A percentile compares a stretch with the other conserved stretches of the same genome.
phyloP scores from a whole-genome alignment of 2,797 vertebrate species.

The Ataeniobius toweri region DNA sequence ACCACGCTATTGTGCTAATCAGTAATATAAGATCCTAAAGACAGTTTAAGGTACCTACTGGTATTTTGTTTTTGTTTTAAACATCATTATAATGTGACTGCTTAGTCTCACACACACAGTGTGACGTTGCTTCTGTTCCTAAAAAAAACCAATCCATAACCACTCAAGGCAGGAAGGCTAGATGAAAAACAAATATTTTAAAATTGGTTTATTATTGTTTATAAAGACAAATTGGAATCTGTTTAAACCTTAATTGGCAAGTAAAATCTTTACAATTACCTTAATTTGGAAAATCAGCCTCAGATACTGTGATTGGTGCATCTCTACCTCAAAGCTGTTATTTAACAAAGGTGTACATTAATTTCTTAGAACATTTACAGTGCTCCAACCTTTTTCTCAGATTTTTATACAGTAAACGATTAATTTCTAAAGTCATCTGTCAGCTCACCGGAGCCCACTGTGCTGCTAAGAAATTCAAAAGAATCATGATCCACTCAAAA shows the following conservation, averaged over 20 bases:
- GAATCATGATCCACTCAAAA: slow-evolving; percentile 53
- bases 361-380: background rate
- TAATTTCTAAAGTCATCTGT: slow-evolving; percentile 22
- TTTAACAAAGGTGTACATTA: background rate
- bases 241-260: background rate
- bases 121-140: background rate
- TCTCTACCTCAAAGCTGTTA: background rate
- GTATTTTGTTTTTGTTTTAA: background rate
- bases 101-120: background rate
- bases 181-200: background rate
- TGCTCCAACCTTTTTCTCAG: slow-evolving; percentile 31
- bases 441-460: slow-evolving; percentile 24
- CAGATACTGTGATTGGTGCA: background rate
- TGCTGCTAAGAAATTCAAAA: slow-evolving; percentile 20
- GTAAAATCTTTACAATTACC: too few relatives aligned
- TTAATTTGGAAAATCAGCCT: background rate
- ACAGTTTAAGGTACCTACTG: background rate
- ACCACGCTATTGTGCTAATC: background rate
- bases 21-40: background rate
- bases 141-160: background rate
- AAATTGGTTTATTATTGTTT: background rate
- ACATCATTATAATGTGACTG: background rate
- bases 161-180: background rate
- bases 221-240: background rate
- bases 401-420: slow-evolving; percentile 38